Evolutionary conservation across 2,113 vertebrate species (phyloP), one percentile per base, ranked within the genome.

Genomic region (Periophthalmus modestus): DNA sequence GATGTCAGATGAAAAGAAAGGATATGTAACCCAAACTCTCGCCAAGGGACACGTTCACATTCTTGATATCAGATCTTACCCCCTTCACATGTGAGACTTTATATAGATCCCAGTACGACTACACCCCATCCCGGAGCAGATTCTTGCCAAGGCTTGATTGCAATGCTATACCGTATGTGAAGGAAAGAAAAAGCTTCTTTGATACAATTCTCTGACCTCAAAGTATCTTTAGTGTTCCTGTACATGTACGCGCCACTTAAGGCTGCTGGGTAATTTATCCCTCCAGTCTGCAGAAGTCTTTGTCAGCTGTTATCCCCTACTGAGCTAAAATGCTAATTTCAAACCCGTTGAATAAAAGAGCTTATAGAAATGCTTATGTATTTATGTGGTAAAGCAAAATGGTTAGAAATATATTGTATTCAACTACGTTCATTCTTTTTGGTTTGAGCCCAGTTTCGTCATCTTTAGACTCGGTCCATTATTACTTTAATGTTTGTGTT

Each of bases 1-100:
- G 85, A 91, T 90, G 91, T 89, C 87, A 88, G 85, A 90, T 88
- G 79, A 89, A 62, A 89, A 89, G 76, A 71, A 33, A 72, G 83
- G 87, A 80, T 87, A 82, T 90, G 91, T 89, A 90, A 92, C 85
- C 74, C 66, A 86, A 91, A 87, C 90, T 79, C 74, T 78, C 72
- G 36, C 78, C 78, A 10, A 33, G 91, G 88, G 88, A 90, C 82
- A 70, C 85, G 85, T 91, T 85, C 83, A 83, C 84, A 80, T 84
- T 87, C 85, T 78, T 66, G 87, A 72, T 82, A 88, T 87, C 69
- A 76, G 85, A 86, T 84, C 82, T 75, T 72, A 66, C 70, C 75
- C 58, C 33, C 46, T 61, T 80, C 76, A 73, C 66, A 74, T 24
- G 61, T 75, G 79, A 86, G 90, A 76, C 85, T 80, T 74, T 69